Percentiles rank a stretch among this genome's conserved stretches.
Evolutionary conservation across 2,113 vertebrate genomes (phyloP).

Genomic region (Amphiprion ocellaris): DNA sequence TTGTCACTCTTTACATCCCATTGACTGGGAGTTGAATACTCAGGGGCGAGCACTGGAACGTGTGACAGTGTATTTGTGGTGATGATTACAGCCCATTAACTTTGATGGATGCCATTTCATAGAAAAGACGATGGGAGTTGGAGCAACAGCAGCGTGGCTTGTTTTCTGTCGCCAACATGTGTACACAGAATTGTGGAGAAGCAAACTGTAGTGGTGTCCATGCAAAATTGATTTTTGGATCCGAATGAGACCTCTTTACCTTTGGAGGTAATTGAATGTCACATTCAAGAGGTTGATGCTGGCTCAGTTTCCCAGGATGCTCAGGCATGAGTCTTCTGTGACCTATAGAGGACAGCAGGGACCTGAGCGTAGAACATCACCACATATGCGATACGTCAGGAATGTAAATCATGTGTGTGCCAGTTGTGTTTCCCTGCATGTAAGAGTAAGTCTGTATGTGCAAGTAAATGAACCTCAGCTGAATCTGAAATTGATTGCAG

Average conservation of each 20-base stretch:
- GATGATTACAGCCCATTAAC: conserved; percentile 82
- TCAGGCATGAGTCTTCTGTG: conserved; percentile 21
- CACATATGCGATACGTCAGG: conserved; percentile 1
- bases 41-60: conserved; percentile 67
- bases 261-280: conserved; percentile 69
- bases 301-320: conserved; percentile 15
- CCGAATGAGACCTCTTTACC: conserved; percentile 48
- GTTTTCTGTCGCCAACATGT: conserved; percentile 62
- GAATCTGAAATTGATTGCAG: conserved; percentile 59
- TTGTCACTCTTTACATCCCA: conserved; percentile 76
- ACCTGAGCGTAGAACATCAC: conserved; percentile 21
- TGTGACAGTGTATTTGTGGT: conserved; percentile 76
- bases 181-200: conserved; percentile 33
- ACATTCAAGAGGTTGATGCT: conserved; percentile 42
- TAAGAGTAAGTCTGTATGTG: conserved; percentile 10
- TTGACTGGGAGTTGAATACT: conserved; percentile 79
- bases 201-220: conserved; percentile 29
- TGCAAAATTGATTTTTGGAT: conserved; percentile 57
- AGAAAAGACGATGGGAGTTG: conserved; percentile 62
- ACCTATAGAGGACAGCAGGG: conserved; percentile 48
- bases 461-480: conserved; percentile 40
- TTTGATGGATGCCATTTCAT: conserved; percentile 79
- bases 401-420: conserved; percentile 41
- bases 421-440: conserved; percentile 18
- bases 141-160: conserved; percentile 38